Conservation (phyloP, 2,797 vertebrate genomes). For the Garrulus glandarius region DNA sequence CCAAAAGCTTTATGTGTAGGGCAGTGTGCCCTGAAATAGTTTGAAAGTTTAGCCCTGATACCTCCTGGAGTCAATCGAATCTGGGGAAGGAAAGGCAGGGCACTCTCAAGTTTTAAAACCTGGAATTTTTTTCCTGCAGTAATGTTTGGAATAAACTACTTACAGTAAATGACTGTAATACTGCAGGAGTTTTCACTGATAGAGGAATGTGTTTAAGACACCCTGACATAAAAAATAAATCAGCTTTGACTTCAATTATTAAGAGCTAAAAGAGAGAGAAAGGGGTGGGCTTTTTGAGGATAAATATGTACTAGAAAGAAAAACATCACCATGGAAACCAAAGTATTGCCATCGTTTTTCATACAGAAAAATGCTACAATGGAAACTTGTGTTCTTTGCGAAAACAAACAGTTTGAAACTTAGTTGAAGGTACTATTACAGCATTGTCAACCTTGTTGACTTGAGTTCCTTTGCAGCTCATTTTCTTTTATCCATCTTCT, state of each 20-base stretch:
- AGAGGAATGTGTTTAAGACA: conserved; percentile 66
- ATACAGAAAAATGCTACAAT: conserved; percentile 43
- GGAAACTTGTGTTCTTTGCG: conserved; percentile 58
- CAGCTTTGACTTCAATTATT: conserved; percentile 71
- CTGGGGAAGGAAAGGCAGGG: neutral
- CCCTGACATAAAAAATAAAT: conserved; percentile 70
- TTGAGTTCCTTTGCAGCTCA: conserved; percentile 17
- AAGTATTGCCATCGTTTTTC: conserved; percentile 56
- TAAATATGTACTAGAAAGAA: conserved; percentile 71
- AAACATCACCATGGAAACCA: conserved; percentile 71
- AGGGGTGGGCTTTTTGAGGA: conserved; percentile 56
- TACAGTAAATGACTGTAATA: conserved; percentile 37
- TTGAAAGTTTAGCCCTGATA: conserved; percentile 49
- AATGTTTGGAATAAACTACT: conserved; percentile 62
- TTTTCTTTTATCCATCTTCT: conserved; percentile 42
- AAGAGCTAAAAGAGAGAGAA: conserved; percentile 67
- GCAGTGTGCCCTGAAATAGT: conserved; percentile 10
- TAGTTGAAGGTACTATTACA: neutral
- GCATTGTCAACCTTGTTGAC: neutral
- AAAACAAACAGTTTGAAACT: conserved; percentile 58
- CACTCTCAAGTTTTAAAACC: conserved; percentile 26
- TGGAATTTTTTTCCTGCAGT: conserved; percentile 59
- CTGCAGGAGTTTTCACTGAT: conserved; percentile 15
- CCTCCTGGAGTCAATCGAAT: conserved; percentile 25
- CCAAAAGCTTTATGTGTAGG: neutral